Percentiles rank a stretch among this genome's conserved stretches.
Conservation (phyloP, 2,888 invertebrate species). For the Limulus polyphemus region DNA sequence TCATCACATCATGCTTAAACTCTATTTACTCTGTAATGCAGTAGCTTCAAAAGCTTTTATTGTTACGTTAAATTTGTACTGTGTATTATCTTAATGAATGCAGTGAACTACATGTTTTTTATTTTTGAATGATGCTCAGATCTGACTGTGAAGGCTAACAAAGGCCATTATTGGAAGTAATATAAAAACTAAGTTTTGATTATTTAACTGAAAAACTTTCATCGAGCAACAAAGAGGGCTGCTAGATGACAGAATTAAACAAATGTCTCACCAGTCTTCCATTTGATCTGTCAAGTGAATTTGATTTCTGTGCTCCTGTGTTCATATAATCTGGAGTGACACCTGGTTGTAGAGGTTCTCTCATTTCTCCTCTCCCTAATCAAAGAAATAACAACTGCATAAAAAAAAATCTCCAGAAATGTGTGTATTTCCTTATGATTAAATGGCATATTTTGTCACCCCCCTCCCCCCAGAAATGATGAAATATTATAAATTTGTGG, state of each 20-base stretch:
- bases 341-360: slow-evolving; percentile 1
- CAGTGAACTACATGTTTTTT: too few relatives aligned
- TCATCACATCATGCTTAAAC: too few relatives aligned
- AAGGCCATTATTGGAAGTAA: too few relatives aligned
- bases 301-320: slow-evolving; percentile 20
- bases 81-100: too few relatives aligned
- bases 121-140: too few relatives aligned
- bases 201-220: too few relatives aligned
- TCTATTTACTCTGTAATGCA: too few relatives aligned
- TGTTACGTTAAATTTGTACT: too few relatives aligned
- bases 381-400: background rate
- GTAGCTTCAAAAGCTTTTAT: too few relatives aligned
- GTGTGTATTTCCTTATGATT: background rate
- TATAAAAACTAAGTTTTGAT: too few relatives aligned
- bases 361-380: background rate
- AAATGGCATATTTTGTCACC: background rate
- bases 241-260: background rate
- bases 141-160: too few relatives aligned
- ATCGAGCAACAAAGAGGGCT: too few relatives aligned
- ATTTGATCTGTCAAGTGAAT: slow-evolving; percentile 21
- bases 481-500: background rate
- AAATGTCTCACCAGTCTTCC: slow-evolving; percentile 14
- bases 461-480: slow-evolving; percentile 5
- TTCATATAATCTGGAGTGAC: slow-evolving; percentile 26
- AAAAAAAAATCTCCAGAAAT: background rate